Base-by-base conservation (phyloP, 2,888 invertebrate genomes). In the Oligia latruncula region DNA sequence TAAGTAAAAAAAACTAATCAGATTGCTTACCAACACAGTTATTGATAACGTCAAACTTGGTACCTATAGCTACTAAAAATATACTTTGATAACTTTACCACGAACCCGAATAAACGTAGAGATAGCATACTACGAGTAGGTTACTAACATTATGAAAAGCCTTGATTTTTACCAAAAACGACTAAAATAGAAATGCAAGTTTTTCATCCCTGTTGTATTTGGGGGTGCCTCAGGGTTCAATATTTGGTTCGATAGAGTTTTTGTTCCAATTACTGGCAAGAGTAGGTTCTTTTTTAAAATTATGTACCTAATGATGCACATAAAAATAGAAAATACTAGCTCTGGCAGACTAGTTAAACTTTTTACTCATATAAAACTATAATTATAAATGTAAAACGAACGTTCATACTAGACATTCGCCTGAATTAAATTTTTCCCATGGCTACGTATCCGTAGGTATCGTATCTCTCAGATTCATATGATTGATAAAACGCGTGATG, bases 401-500 rank as follows among this genome's bases (percentile, higher is more conserved):
- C 2, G 20, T 8, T 40, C 1, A 58, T 17, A 40, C 2, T 17
- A 9, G 11, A n/a, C 0, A 71, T 43, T 58, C n/a, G 6, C 11
- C 40, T 71, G 1, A 17, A 55, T 71, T 55, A 5, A 23, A n/a
- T n/a, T n/a, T 17, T 71, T n/a, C 23, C 55, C n/a, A 55, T 58
- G n/a, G 40, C 40, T 55, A 55, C 40, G 20, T 43, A 23, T 64
- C 46, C 43, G 29, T 29, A 29, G 29, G 35, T 77, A 60, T 29
- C 62, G 13, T 83, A 80, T 80, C 82, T 66, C 35, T 49, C 62
- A 73, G 52, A 82, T 77, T 80, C 60, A 49, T 67, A 55, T 71
- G 71, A 78, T 74, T 80, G 80, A 86, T 87, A 84, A 65, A 74
- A 60, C 40, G 66, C 60, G 58, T 74, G 85, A 82, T 71, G 70